These are phyloP conservation scores for Tetramorium simillimum DNA, from an alignment of 1,140 invertebrate species.

Conservation along the genomic window DNA sequence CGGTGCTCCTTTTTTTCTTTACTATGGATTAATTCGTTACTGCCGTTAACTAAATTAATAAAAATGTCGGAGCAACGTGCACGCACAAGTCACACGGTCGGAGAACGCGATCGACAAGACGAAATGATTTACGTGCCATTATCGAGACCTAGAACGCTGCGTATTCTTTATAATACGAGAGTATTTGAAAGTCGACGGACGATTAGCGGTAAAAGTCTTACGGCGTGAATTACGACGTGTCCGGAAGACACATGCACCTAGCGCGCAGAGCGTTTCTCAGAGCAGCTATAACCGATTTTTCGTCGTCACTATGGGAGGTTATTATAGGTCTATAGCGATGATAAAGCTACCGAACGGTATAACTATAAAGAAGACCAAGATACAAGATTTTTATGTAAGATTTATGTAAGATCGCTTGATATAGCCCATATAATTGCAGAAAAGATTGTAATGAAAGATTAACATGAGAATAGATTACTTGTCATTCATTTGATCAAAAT, in stretches of 20 bases:
- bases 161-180: slow-evolving; percentile 34
- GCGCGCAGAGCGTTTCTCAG: background rate
- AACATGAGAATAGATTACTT: background rate
- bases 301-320: background rate
- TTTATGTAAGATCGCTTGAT: background rate
- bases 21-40: slow-evolving; percentile 58
- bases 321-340: background rate
- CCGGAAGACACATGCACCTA: background rate
- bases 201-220: slow-evolving; percentile 67
- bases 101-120: slow-evolving; percentile 23
- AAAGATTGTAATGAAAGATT: background rate
- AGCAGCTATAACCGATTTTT: slow-evolving; percentile 34
- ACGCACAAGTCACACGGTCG: background rate
- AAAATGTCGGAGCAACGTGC: background rate
- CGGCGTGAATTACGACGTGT: slow-evolving; percentile 58
- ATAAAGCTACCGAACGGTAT: slow-evolving; percentile 9
- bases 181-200: slow-evolving; percentile 45
- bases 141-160: background rate
- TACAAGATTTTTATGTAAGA: background rate
- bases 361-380: background rate
- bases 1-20: background rate
- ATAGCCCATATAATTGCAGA: background rate
- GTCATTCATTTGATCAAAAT: background rate
- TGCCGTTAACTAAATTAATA: slow-evolving; percentile 61
- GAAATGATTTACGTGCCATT: slow-evolving; percentile 68